Evolutionary conservation across 2,888 invertebrate species (phyloP), one percentile per base, ranked within the genome.

Genomic region (Griposia aprilina): DNA sequence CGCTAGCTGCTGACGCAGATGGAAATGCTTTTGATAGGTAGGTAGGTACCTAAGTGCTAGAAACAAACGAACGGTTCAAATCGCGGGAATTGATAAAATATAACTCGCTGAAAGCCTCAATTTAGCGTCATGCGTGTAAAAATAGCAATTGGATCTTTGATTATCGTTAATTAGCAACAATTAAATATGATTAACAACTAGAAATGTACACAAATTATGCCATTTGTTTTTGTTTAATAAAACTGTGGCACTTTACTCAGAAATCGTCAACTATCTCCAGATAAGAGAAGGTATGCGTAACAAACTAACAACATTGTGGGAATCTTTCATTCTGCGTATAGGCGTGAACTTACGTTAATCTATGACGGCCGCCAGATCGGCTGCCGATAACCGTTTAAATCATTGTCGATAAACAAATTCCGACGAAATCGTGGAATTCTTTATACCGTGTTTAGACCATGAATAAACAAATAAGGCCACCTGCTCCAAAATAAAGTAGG

Each of bases 401-500:
- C 74, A 91, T 87, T 88, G 82, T 85, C 87, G 85, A 91, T 88
- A 89, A 87, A 89, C 83, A 88, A 76, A 90, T 86, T 87, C 75
- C 76, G 82, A 89, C 87, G 89, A 89, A 89, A 88, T 71, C 84
- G 76, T 78, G 76, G 84, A 80, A 86, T 90, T 91, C 90, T 92
- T 92, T 92, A 90, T 89, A 89, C 87, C 89, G 88, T 89, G 86
- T 90, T 90, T 87, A 89, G 88, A 89, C 85, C 87, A 90, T 92
- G 91, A 92, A 93, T 93, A 93, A 93, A 93, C 90, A 94, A 94
- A 93, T 91, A 90, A 88, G 91, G 91, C 90, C 94, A 93, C 92
- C 92, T 93, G 93, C 87, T 91, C 88, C 76, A 81, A 86, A 87
- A 90, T 90, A 85, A 88, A 87, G 88, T 88, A 85, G 84, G 84